phyloP scores from a whole-genome alignment of 2,888 invertebrate species.

The Mythimna albipuncta region DNA sequence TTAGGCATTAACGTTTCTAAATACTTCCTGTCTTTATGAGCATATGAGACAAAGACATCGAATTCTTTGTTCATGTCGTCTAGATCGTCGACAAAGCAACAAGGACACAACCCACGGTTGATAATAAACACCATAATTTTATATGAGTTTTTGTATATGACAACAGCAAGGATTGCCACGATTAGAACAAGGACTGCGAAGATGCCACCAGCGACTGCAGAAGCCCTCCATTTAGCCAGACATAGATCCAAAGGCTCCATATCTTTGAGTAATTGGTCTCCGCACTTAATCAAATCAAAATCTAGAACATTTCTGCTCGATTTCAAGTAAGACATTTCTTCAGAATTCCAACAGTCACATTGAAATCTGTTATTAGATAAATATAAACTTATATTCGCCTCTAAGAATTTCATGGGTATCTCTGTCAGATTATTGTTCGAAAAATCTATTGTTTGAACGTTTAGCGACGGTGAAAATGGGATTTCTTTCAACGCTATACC shows the following conservation, averaged over 20 bases:
- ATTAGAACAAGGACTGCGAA: constrained; percentile 46
- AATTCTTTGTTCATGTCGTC: constrained; percentile 36
- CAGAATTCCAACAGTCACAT: constrained; percentile 44
- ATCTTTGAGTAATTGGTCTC: constrained; percentile 11
- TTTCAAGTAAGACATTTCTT: constrained; percentile 13
- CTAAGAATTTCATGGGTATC: constrained; percentile 40
- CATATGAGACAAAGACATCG: constrained; percentile 45
- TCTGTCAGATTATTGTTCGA: constrained; percentile 36
- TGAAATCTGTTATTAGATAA: constrained; percentile 42
- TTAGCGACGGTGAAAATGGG: constrained; percentile 26
- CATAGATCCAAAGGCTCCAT: constrained; percentile 64
- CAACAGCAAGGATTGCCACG: background rate
- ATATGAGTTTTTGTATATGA: constrained; percentile 58
- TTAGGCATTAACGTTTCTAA: constrained; percentile 30
- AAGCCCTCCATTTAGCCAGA: constrained; percentile 46
- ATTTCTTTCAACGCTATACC: constrained; percentile 24
- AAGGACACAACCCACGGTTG: constrained; percentile 49
- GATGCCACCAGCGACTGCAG: constrained; percentile 31
- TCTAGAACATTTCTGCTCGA: constrained; percentile 52
- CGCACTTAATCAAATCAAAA: constrained; percentile 34
- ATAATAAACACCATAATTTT: constrained; percentile 62
- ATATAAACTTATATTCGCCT: constrained; percentile 30
- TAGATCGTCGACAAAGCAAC: constrained; percentile 38
- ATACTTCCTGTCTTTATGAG: constrained; percentile 31
- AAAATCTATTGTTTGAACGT: constrained; percentile 45